These are phyloP conservation scores for Drosophila insularis DNA, from an alignment of 1,140 invertebrate species.

Conservation along the genomic window DNA sequence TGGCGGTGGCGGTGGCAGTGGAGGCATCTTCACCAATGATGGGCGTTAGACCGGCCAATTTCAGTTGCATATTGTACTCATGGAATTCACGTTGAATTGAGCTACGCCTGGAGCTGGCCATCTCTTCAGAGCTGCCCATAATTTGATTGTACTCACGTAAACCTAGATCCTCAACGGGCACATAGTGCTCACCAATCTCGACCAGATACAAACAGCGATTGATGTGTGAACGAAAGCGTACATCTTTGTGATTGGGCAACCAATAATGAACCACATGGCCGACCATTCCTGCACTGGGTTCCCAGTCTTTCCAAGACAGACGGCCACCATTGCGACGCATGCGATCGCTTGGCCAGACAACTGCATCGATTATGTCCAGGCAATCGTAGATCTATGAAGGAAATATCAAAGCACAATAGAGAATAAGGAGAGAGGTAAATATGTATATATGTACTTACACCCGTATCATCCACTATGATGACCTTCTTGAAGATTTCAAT, in stretches of 20 bases:
- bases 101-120: constrained; percentile 68
- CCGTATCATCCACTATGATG: constrained; percentile 84
- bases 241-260: constrained; percentile 94
- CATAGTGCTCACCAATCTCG: constrained; percentile 95
- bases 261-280: constrained; percentile 95
- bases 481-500: constrained; percentile 85
- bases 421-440: not conserved
- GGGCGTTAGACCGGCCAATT: constrained; percentile 58
- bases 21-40: constrained; percentile 42
- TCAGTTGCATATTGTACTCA: constrained; percentile 63
- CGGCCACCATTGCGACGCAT: constrained; percentile 93
- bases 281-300: constrained; percentile 94
- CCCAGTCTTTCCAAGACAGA: constrained; percentile 94
- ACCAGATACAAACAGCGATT: constrained; percentile 95
- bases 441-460: constrained; percentile 76
- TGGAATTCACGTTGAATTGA: constrained; percentile 70
- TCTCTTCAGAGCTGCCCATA: constrained; percentile 66
- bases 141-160: constrained; percentile 86
- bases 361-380: constrained; percentile 94
- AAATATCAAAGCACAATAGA: not conserved
- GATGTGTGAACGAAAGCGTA: constrained; percentile 92
- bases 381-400: constrained; percentile 89
- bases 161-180: constrained; percentile 95
- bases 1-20: too few species aligned
- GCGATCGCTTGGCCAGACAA: constrained; percentile 94